Percentiles rank a stretch among this genome's conserved stretches.
These are phyloP conservation scores for Puffinus mauretanicus DNA, from an alignment of 2,113 vertebrate species.

Conservation along the genomic window DNA sequence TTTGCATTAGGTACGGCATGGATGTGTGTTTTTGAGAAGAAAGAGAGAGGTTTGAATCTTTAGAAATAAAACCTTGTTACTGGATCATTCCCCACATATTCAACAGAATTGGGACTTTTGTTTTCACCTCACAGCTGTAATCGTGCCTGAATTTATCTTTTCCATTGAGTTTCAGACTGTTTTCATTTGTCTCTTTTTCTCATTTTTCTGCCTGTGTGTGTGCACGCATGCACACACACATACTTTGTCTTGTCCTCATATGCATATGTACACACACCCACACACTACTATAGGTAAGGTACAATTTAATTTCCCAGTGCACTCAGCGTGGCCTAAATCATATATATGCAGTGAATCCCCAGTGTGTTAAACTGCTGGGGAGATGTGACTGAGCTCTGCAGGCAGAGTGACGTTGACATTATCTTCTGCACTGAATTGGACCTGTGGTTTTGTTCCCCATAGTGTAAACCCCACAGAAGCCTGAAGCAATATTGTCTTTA, in stretches of 20 bases:
- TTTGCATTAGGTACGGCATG: not conserved
- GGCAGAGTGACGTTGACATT: not conserved
- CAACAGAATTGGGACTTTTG: not conserved
- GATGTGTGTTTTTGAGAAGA: not conserved
- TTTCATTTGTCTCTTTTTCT: not conserved
- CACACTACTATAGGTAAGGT: not conserved
- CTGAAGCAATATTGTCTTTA: not conserved
- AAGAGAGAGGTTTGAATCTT: not conserved
- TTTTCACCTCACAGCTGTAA: constrained; percentile 20
- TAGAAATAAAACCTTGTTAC: not conserved
- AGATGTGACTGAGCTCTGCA: not conserved
- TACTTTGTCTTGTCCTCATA: not conserved
- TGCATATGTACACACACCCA: fast-evolving
- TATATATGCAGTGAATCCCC: not conserved
- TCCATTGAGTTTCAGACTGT: not conserved
- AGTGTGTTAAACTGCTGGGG: not conserved
- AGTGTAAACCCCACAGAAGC: not conserved
- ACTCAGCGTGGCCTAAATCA: not conserved
- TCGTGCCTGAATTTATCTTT: constrained; percentile 12
- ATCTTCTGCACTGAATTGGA: not conserved
- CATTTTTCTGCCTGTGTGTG: not conserved
- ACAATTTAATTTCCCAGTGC: not conserved
- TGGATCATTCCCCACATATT: not conserved
- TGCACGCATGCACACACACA: too few species aligned
- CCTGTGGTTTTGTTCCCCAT: not conserved